Conservation (phyloP, 2,888 invertebrate species). For the Anorthoa munda region DNA sequence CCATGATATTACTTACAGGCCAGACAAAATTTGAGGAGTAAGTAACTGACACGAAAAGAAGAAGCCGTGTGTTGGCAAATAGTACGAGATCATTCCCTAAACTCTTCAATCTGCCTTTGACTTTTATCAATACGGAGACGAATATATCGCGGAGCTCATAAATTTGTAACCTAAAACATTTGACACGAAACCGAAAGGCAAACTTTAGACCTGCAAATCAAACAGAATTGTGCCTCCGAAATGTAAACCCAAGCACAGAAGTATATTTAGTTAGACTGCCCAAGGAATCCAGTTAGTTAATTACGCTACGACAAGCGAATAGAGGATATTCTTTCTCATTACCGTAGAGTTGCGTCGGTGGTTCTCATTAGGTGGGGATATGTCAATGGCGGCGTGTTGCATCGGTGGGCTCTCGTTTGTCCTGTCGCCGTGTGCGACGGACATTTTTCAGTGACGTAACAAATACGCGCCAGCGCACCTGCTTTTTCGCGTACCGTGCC, state of each 20-base stretch:
- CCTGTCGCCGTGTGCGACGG: slow-evolving; percentile 79
- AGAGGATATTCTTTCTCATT: slow-evolving; percentile 84
- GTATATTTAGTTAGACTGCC: slow-evolving; percentile 55
- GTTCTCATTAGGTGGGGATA: slow-evolving; percentile 83
- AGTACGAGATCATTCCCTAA: not conserved
- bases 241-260: slow-evolving; percentile 42
- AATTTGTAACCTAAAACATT: not conserved
- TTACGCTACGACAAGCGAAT: slow-evolving; percentile 79
- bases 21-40: not conserved
- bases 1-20: not conserved
- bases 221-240: slow-evolving; percentile 33
- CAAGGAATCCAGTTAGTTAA: slow-evolving; percentile 77
- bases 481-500: slow-evolving; percentile 76
- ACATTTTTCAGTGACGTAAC: slow-evolving; percentile 83
- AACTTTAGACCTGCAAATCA: slow-evolving; percentile 24
- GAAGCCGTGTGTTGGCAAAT: too few species aligned
- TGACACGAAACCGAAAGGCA: slow-evolving; percentile 3
- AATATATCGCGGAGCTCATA: too few species aligned
- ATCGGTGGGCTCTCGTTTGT: slow-evolving; percentile 81
- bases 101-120: not conserved
- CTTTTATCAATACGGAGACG: not conserved
- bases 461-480: slow-evolving; percentile 81
- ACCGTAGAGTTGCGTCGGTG: slow-evolving; percentile 73
- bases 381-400: slow-evolving; percentile 79
- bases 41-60: not conserved